Conservation (phyloP, 2,113 vertebrate species). For the Chionomys nivalis region DNA sequence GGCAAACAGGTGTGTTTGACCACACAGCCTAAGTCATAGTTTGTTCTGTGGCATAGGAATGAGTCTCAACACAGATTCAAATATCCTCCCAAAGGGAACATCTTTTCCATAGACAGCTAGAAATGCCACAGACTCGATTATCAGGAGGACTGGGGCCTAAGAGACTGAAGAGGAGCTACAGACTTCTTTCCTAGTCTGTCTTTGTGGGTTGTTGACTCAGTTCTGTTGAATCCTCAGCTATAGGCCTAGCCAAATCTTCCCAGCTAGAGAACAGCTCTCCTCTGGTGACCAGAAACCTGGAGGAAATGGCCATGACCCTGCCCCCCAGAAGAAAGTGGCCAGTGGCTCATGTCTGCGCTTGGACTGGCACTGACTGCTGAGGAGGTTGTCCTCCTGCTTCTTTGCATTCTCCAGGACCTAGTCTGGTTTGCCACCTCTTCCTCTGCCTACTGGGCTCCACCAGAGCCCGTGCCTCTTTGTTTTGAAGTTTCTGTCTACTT, state of each 20-base stretch:
- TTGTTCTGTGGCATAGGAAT: neutral
- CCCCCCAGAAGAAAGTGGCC: conserved; percentile 49
- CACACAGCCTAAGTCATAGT: neutral
- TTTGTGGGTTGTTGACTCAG: neutral
- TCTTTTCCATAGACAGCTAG: neutral
- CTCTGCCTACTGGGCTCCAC: accelerated
- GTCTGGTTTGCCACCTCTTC: neutral
- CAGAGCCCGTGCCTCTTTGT: neutral
- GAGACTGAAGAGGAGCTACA: neutral
- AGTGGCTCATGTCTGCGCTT: neutral
- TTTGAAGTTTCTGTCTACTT: neutral
- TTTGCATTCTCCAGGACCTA: conserved; percentile 38
- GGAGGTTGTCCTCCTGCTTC: conserved; percentile 50
- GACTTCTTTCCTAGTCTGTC: neutral
- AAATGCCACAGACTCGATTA: neutral
- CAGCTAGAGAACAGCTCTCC: neutral
- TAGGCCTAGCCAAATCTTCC: neutral
- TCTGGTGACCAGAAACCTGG: neutral
- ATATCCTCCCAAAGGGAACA: neutral
- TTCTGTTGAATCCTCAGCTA: neutral
- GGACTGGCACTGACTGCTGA: conserved; percentile 33
- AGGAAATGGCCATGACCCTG: neutral
- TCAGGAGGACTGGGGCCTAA: neutral
- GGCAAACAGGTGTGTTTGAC: neutral
- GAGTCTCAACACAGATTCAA: neutral